Conservation (phyloP, 2,113 vertebrate species). For the Corythoichthys haematopterus region DNA sequence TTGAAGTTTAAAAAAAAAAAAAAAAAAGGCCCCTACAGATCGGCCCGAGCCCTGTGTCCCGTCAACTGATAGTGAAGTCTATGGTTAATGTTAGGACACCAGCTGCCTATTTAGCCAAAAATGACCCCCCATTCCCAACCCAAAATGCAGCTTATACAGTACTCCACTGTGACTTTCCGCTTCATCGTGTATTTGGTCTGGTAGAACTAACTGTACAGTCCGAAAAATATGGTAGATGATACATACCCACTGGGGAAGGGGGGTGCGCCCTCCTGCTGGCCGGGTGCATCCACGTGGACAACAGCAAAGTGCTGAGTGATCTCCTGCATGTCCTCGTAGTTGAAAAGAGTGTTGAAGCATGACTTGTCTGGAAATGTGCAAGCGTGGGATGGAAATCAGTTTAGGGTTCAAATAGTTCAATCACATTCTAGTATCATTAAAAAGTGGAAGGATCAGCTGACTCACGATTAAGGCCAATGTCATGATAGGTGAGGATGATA, state of each 20-base stretch:
- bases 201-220: no score
- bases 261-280: conserved; percentile 89
- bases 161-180: not conserved
- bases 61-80: no score
- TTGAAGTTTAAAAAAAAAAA: no score
- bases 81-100: no score
- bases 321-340: conserved; percentile 97
- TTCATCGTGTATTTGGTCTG: no score
- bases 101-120: no score
- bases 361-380: conserved; percentile 82
- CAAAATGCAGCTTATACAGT: not conserved
- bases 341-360: conserved; percentile 97
- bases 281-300: conserved; percentile 91
- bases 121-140: no score
- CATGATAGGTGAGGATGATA: conserved; percentile 95
- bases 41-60: no score
- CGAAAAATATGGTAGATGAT: not conserved
- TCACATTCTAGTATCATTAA: not conserved
- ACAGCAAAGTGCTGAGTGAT: conserved; percentile 95
- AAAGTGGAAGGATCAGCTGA: conserved; percentile 24
- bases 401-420: not conserved
- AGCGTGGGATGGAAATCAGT: not conserved
- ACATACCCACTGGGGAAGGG: conserved; percentile 85
- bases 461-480: conserved; percentile 98
- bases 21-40: no score